Evolutionary conservation across 2,888 invertebrate species (phyloP), one percentile per base, ranked within the genome.

Genomic region (Tupiocoris notatus): DNA sequence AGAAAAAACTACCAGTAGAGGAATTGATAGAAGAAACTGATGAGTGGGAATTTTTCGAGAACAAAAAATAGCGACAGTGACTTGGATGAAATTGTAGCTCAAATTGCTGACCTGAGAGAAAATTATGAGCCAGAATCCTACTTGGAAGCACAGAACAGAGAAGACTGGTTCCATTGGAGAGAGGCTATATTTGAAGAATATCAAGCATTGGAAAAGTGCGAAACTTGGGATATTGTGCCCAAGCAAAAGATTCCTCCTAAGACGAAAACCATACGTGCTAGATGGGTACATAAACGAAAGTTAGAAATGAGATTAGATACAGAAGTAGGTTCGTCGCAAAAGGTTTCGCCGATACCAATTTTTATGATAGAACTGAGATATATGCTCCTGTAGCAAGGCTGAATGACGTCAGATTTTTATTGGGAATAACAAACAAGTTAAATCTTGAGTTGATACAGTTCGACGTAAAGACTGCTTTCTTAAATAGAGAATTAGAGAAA

Each of bases 331-430:
- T 63, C 25, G 66, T 66, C 12, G 66, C 66, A 12, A 66, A 66
- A 39, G 66, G 66, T 3, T 66, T 66, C n/a, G 66, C 66, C 2
- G 66, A 57, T 7, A 56, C 9, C 12, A 70, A 70, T 70, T 1
- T 1, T 58, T 70, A 70, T 58, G 70, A 70, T 6, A 12, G 23
- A 3, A 24, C 58, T 21, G 70, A 70, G n/a, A 70, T 18, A 20
- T 67, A 67, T 68, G 68, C 68, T 17, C 68, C 68, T n/a, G 68
- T 68, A 2, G 68, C 68, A 1, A 25, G 65, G 2, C n/a, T 65
- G 12, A 9, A 24, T 17, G 65, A 65, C 18, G 65, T 65, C 1
- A 54, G 22, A 16, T 67, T 67, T 17, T 20, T 67, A 12, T 21
- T 67, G 20, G 39, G 24, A 9, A 3, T 67, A 17, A 54, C 67